phyloP scores from a whole-genome alignment of 2,113 vertebrate species.

The Nyctibius bracteatus region DNA sequence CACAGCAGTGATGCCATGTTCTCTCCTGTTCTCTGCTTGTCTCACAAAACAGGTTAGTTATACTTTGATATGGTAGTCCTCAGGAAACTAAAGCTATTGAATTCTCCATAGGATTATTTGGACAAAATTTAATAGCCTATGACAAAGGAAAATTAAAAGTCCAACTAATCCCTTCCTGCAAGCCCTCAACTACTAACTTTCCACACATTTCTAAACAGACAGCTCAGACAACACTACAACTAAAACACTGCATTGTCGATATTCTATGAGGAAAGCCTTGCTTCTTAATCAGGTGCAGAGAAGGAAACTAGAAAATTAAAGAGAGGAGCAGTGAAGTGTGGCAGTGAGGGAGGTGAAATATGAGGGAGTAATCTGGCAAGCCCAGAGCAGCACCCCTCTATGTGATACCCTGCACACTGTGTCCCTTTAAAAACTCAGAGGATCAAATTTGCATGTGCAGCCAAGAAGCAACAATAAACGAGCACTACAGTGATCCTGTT shows the following conservation, averaged over 20 bases:
- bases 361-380: neutral
- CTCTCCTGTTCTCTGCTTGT: neutral
- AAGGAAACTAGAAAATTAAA: neutral
- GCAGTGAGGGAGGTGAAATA: neutral
- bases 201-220: neutral
- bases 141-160: neutral
- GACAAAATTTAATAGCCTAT: neutral
- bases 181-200: neutral
- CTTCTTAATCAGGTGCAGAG: neutral
- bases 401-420: rapidly evolving
- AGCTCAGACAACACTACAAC: neutral
- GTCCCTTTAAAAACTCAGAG: neutral
- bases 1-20: rapidly evolving
- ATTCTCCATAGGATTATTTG: neutral
- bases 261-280: neutral
- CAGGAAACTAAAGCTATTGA: neutral
- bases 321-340: rapidly evolving
- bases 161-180: neutral
- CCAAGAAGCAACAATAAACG: rapidly evolving
- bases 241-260: neutral
- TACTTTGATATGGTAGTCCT: neutral
- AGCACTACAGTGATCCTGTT: neutral
- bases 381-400: neutral
- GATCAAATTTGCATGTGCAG: neutral
- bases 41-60: neutral